Evolutionary conservation across 2,113 vertebrate species (phyloP).

Genomic region (Sardina pilchardus): DNA sequence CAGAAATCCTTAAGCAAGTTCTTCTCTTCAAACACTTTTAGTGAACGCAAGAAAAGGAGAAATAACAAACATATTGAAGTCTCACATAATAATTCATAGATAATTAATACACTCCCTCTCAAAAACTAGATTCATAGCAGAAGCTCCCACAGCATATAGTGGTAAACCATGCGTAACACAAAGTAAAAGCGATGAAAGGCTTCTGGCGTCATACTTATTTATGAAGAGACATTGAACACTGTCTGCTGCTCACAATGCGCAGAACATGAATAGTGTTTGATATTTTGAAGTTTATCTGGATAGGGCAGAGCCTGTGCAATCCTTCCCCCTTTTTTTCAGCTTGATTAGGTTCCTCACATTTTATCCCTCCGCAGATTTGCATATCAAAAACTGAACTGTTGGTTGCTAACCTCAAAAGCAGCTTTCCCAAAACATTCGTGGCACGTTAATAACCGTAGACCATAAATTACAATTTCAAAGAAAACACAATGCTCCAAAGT

Average conservation of each 20-base stretch:
- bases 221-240: slow-evolving; percentile 42
- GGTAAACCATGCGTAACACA: slow-evolving; percentile 33
- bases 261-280: slow-evolving; percentile 43
- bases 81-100: slow-evolving; percentile 17
- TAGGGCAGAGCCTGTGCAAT: slow-evolving; percentile 34
- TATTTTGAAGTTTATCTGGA: slow-evolving; percentile 46
- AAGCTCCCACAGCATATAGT: slow-evolving; percentile 9
- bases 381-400: slow-evolving; percentile 51
- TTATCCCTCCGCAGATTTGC: slow-evolving; percentile 54
- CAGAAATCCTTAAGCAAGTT: background rate
- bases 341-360: slow-evolving; percentile 49
- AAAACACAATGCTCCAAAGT: slow-evolving; percentile 52
- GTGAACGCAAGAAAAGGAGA: background rate
- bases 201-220: slow-evolving; percentile 33
- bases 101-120: slow-evolving; percentile 3
- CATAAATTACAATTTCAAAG: slow-evolving; percentile 65
- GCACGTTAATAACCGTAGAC: slow-evolving; percentile 55
- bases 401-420: slow-evolving; percentile 45
- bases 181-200: slow-evolving; percentile 33
- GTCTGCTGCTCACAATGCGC: slow-evolving; percentile 39
- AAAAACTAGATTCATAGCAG: background rate
- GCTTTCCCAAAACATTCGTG: slow-evolving; percentile 35
- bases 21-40: background rate
- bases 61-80: background rate
- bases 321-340: slow-evolving; percentile 43